A percentile compares a stretch with the other conserved stretches of the same genome.
Conservation (phyloP, 1,140 invertebrate genomes). For the Maniola jurtina region DNA sequence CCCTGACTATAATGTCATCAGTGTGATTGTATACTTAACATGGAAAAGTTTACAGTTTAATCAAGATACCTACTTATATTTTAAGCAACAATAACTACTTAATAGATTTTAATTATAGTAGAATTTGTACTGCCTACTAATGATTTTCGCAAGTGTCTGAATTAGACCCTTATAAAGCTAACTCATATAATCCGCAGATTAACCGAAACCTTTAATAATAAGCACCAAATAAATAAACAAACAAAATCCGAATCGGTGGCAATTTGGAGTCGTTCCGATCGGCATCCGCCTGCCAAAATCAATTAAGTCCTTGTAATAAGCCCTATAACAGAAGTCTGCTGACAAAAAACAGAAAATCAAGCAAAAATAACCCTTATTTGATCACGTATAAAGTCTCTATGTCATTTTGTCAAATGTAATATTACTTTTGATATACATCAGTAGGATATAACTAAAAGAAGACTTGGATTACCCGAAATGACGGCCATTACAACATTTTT, state of each 20-base stretch:
- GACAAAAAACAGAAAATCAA: constrained; percentile 2
- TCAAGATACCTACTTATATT: too few species aligned
- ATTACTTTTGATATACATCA: constrained; percentile 17
- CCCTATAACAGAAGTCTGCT: constrained; percentile 14
- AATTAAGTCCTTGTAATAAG: constrained; percentile 61
- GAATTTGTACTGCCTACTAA: not conserved
- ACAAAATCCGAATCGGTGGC: constrained; percentile 40
- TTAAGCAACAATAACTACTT: too few species aligned
- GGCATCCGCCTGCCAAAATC: constrained; percentile 56
- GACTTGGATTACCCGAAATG: constrained; percentile 62
- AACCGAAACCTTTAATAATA: constrained; percentile 11
- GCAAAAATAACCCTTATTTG: constrained; percentile 18
- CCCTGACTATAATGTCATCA: too few species aligned
- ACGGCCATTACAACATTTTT: constrained; percentile 59
- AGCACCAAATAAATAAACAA: constrained; percentile 44
- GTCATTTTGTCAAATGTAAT: constrained; percentile 11
- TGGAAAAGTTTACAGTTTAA: too few species aligned
- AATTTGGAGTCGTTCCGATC: constrained; percentile 55
- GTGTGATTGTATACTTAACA: too few species aligned
- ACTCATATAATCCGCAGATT: not conserved
- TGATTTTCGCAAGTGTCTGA: not conserved
- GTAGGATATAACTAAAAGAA: constrained; percentile 34
- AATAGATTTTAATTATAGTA: too few species aligned
- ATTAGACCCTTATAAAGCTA: not conserved
- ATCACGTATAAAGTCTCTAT: not conserved